Evolutionary conservation across 2,888 invertebrate species (phyloP), one percentile per base, ranked within the genome.

Genomic region (Tricholauxania praeusta): DNA sequence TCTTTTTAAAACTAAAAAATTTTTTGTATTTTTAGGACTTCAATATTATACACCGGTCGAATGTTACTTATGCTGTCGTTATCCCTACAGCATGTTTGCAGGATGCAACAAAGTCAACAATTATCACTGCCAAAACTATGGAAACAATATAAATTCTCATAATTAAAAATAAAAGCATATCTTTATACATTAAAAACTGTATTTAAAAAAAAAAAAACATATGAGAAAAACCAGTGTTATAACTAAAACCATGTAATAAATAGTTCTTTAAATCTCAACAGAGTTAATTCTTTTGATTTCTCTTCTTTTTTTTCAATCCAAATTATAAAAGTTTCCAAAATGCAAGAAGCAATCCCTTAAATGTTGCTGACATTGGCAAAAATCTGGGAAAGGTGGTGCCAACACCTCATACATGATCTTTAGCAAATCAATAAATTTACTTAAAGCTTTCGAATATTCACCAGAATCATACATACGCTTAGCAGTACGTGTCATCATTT

Each of bases 301-400:
- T 39, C 1, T 39, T 39, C 1, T 15, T 7, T 15, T 64, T 17
- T 15, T 66, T 76, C 77, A 85, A 48, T 86, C 78, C 72, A 86
- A 77, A 69, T 83, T 82, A 75, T 86, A 86, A 10, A 81, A 80
- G 74, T 87, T 87, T 52, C 94, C 94, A 77, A 91, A 87, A 71
- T 92, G 89, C 5, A 94, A 87, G 87, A 92, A 90, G 78, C 93
- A 93, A 66, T 91, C 89, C 78, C 92, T 89, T 15, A 93, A 87
- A 67, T 91, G 91, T 84, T 94, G 93, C 74, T 93, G 93, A 82
- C 93, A 93, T 65, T 93, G 88, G 80, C 93, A 92, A 84, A 92
- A 94, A 77, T 94, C 94, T 74, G 89, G 90, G 79, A 93, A 93
- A 0, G 95, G 95, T 10, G 93, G 91, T 3, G 90, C 90, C 59